phyloP scores from a whole-genome alignment of 2,888 invertebrate species.

The Macrophya annulata region DNA sequence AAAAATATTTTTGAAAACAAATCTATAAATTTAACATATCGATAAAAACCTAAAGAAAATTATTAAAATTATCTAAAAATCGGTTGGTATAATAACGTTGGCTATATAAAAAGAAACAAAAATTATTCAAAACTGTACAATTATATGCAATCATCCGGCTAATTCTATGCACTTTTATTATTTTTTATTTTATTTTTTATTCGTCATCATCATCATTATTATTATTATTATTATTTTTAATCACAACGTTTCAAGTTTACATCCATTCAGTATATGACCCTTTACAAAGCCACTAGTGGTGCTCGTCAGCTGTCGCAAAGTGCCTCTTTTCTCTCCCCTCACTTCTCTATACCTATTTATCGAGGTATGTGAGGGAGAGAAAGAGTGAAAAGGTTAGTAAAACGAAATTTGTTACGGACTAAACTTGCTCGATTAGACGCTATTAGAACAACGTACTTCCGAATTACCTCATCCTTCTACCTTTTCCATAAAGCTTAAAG shows the following conservation, averaged over 20 bases:
- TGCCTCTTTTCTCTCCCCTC: conserved; percentile 29
- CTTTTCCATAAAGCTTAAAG: neutral
- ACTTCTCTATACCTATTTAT: neutral
- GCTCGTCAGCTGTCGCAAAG: conserved; percentile 49
- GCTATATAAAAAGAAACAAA: neutral
- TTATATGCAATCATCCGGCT: neutral
- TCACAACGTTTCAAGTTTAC: conserved; percentile 52
- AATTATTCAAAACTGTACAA: neutral
- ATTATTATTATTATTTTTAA: neutral
- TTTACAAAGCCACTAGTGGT: conserved; percentile 50
- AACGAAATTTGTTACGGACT: conserved; percentile 10
- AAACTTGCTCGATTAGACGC: conserved; percentile 33
- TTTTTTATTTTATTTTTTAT: neutral
- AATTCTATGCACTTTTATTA: conserved; percentile 1
- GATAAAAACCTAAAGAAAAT: neutral
- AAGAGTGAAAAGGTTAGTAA: neutral
- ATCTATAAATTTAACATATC: neutral
- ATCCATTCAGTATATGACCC: conserved; percentile 48
- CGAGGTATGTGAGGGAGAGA: neutral
- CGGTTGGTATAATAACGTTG: neutral
- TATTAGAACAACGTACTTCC: neutral
- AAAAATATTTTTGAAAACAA: neutral
- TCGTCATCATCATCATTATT: neutral
- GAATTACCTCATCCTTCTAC: neutral
- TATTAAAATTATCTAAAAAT: neutral